These are phyloP conservation scores for Echinops telfairi DNA, from an alignment of 2,113 vertebrate species.

Conservation along the genomic window DNA sequence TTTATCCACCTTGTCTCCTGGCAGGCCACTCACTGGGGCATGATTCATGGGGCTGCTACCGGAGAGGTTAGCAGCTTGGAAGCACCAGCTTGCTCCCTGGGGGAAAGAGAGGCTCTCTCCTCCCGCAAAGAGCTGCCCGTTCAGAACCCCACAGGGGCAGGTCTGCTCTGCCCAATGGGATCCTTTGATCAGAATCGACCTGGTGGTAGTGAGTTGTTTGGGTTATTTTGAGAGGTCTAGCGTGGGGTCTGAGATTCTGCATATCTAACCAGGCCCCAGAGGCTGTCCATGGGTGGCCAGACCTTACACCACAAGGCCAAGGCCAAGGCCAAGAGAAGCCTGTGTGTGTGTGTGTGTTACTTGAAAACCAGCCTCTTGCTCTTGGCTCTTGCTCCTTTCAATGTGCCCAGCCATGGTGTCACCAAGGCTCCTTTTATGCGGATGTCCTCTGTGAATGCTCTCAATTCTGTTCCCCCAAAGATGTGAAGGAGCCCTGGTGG, in stretches of 20 bases:
- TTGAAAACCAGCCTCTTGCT: neutral
- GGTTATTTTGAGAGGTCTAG: neutral
- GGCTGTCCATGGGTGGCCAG: neutral
- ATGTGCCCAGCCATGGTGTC: too few relatives aligned
- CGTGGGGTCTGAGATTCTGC: neutral
- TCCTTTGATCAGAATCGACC: too few relatives aligned
- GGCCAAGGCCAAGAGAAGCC: neutral
- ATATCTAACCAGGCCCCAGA: neutral
- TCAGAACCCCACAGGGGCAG: too few relatives aligned
- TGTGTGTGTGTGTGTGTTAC: neutral
- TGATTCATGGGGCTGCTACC: too few relatives aligned
- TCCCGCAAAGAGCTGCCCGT: too few relatives aligned
- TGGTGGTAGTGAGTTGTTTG: neutral
- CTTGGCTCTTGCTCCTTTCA: neutral
- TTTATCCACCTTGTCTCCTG: neutral
- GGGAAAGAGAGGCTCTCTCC: too few relatives aligned
- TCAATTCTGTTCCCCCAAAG: too few relatives aligned
- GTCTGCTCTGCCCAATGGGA: too few relatives aligned
- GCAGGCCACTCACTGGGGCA: rapidly evolving
- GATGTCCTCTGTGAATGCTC: too few relatives aligned
- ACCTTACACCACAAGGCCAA: neutral
- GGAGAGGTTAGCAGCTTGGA: too few relatives aligned
- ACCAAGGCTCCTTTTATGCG: neutral
- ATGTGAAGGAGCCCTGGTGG: neutral
- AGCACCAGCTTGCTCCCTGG: too few relatives aligned